Base-by-base conservation (phyloP, 1,140 invertebrate species). In the Penaeus japonicus region DNA sequence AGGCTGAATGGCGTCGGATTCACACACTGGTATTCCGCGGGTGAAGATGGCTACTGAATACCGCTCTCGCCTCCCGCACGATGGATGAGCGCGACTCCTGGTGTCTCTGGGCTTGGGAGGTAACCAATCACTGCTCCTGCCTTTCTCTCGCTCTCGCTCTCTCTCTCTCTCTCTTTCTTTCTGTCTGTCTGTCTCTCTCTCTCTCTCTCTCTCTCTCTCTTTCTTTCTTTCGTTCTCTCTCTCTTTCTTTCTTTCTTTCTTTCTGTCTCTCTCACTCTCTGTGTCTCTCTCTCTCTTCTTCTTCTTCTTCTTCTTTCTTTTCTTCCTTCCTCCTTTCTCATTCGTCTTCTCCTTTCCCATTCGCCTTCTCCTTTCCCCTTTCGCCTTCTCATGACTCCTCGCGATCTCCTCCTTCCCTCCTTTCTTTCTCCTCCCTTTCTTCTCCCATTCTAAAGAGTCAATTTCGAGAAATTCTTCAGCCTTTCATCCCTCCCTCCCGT, bases 21-120 rank as follows among this genome's bases (percentile, higher is more conserved):
- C 84, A 85, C 84, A 85, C 84, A 55, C 84, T 85, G 84, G 84
- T 85, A 85, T 85, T 85, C 55, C 65, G 78, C 57, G 75, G 84
- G 65, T 73, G 70, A 85, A 85, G 84, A 85, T 77, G 75, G 84
- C 84, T 85, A 85, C 84, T 55, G 84, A 55, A 85, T 77, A 47
- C 84, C 70, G 84, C 47, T 55, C 22, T 62, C 39, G 57, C 70
- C 0, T 20, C n/a, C 27, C n/a, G 73, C 47, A n/a, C 4, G 73
- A 24, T 22, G 78, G 78, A 4, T 1, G 73, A 27, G 73, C 5
- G 73, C 1, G 73, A 4, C 24, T 47, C 18, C 55, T 24, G 22
- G 39, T 85, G 77, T 85, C 84, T 85, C 27, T 70, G 27, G 39
- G 54, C 18, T 75, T 70, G 24, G n/a, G 2, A 10, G 35, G 77